Percentiles rank a stretch among this genome's conserved stretches.
Evolutionary conservation across 2,113 vertebrate species (phyloP).

Genomic region (Acinonyx jubatus): DNA sequence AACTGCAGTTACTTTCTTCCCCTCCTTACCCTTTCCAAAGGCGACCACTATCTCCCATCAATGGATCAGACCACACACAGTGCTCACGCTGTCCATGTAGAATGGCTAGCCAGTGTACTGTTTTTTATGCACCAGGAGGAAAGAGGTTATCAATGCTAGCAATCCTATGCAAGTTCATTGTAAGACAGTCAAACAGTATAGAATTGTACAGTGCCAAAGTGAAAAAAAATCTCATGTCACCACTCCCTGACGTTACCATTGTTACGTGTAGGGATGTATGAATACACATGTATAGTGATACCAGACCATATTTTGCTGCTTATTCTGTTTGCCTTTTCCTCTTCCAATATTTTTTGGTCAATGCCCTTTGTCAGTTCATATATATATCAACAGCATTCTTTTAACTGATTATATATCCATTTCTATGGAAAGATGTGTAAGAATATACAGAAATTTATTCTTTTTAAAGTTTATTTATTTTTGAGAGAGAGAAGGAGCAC

Average conservation of each 20-base stretch:
- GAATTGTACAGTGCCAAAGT: not conserved
- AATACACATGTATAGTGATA: not conserved
- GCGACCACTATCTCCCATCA: not conserved
- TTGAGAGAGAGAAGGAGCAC: no score
- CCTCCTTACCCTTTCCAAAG: not conserved
- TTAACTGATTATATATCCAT: not conserved
- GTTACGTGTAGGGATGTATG: not conserved
- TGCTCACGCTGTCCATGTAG: no score
- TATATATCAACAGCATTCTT: not conserved
- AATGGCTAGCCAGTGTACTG: not conserved
- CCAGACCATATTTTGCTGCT: not conserved
- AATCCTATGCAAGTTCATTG: not conserved
- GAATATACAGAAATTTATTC: not conserved
- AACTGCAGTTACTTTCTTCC: not conserved
- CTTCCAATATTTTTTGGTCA: not conserved
- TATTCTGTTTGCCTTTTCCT: not conserved
- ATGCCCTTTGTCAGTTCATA: not conserved
- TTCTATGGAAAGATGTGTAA: not conserved
- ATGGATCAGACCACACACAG: not conserved
- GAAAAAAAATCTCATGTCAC: not conserved
- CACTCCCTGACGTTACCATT: not conserved
- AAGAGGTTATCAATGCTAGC: not conserved
- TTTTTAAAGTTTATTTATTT: no score
- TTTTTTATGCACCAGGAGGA: not conserved
- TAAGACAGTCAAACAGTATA: not conserved